Base-by-base conservation (phyloP, 2,113 vertebrate genomes). In the Vidua macroura region DNA sequence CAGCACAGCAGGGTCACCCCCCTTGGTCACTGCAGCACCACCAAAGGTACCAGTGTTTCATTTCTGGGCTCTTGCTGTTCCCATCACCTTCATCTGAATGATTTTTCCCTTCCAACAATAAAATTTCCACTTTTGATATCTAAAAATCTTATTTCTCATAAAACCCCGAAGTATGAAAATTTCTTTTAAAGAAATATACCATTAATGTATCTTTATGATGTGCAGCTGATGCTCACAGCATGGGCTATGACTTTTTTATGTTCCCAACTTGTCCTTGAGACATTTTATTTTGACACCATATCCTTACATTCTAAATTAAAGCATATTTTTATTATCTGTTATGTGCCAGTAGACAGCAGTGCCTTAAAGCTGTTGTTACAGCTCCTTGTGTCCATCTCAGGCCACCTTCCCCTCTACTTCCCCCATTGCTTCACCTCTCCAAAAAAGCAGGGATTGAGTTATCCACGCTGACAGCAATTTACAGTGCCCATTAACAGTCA, bases 181-280 rank as follows among this genome's bases (percentile, higher is more conserved):
- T 96, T 97, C 95, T 89, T 85, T 92, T 79, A 93, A 96, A 94
- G 88, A 85, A 83, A 63, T 77, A 88, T 15, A 37, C 97, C 94
- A 94, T 97, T 96, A 96, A 92, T 81, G 91, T 95, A 97, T 98
- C 96, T 97, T 98, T 98, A 98, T 90, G 97, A 97, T 21, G 98
- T 98, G 98, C 17, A 93, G 39, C 37, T 97, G 98, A 98, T 96
- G 52, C 20, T 56, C 23, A 33, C 89, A n/a, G 97, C 63, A 86
- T 96, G 96, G 94, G 49, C 90, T 53, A 0, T 60, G 93, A 93
- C 96, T 96, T 93, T 92, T 97, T 96, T 94, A 95, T 94, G 77
- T 92, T 92, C 87, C 72, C 28, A 84, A 20, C 91, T 88, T 51
- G 90, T 96, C 94, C 95, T 19, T 59, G 69, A 62, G 93, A 94